Base-by-base conservation (phyloP, 2,888 invertebrate species). In the Trissoscelio sp. region DNA sequence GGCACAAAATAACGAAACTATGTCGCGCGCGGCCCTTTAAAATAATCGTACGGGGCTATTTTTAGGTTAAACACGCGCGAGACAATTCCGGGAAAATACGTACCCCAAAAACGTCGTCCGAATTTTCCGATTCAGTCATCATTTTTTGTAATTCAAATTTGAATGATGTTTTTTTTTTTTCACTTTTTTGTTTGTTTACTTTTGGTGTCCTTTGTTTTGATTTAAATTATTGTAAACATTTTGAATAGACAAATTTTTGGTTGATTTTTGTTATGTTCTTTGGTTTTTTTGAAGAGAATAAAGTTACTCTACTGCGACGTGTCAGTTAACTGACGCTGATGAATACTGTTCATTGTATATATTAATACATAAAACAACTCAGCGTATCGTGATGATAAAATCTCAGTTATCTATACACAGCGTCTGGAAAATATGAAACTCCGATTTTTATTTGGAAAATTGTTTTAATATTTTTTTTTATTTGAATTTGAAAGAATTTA, bases 101-200 rank as follows among this genome's bases (percentile, higher is more conserved):
- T 81, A 83, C 84, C 75, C 83, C 78, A 75, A 81, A 80, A 64
- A 28, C 42, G 60, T 79, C 62, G 57, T 34, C 58, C 18, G 81
- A 72, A 14, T 70, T 62, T 37, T 60, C 60, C 9, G 22, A 60
- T 31, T 48, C 14, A 0, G 44, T 46, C 39, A 34, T 46, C 7
- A 2, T 18, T 42, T 1, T 3, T 57, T 37, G 20, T 1, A 1
- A 37, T 11, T 37, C 12, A 11, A 12, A 37, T 1, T 37, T 42
- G 4, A 0, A 4, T 1, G 39, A 14, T 6, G 7, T 42, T 14
- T 42, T 11, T 2, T 14, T 7, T 39, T 39, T 34, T 34, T 34
- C 2, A 34, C 6, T 7, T 12, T 12, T 12, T 39, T 34, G 34
- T 34, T 34, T 34, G 9, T 6, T 34, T 5, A 9, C 1, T 12